Evolutionary conservation across 1,140 invertebrate species (phyloP), one percentile per base, ranked within the genome.

Genomic region (Augochlora pura): DNA sequence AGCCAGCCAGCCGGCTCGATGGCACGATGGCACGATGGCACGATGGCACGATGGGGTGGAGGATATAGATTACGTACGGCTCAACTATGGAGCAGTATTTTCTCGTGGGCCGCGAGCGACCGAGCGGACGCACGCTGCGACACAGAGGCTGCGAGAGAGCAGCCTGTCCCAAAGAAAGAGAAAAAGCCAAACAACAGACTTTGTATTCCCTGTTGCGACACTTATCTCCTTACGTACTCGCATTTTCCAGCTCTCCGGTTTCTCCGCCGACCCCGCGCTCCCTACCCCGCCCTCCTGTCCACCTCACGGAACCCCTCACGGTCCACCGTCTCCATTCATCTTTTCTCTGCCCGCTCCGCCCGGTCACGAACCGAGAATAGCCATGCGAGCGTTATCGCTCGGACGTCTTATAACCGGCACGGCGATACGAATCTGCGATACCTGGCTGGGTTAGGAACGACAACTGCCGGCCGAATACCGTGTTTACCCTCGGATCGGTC

Each of bases 141-240:
- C 79, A 63, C 68, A 67, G 70, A 57, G 54, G 21, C 59, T 14
- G 27, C 6, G n/a, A n/a, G n/a, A n/a, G n/a, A n/a, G 42, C 2
- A 6, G 60, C 16, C 4, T 52, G 16, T 27, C 18, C 63, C 42
- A 18, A 63, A 46, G 59, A 66, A 59, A 52, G 23, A 76, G 72
- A 59, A 32, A 64, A 69, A 72, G 46, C 23, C 39, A 52, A 83
- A 77, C 27, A 71, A 70, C 18, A 72, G 78, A 86, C 85, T 87
- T 85, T 75, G 81, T 86, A 87, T 87, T 87, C 86, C 86, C 86
- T 86, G 81, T 86, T 86, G 86, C 83, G 83, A 87, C 85, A 87
- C 85, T 87, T 87, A 87, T 87, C 83, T 87, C 78, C 72, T 71
- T 80, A 70, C 75, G 49, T 84, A 73, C 64, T 72, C 68, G 82